Conservation (phyloP, 1,140 invertebrate genomes). For the Drosophila littoralis region DNA sequence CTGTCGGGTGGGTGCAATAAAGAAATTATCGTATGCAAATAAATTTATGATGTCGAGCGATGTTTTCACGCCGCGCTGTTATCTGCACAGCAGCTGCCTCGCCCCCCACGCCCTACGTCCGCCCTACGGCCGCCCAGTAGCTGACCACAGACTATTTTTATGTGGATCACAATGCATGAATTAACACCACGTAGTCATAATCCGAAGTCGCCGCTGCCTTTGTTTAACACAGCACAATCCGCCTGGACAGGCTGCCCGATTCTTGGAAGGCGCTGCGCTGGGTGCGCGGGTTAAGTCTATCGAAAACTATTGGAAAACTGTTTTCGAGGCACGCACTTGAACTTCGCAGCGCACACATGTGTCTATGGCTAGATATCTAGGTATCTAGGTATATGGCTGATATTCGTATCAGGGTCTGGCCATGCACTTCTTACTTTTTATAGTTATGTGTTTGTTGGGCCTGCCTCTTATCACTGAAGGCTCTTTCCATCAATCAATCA, state of each 20-base stretch:
- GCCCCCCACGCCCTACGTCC: too few species aligned
- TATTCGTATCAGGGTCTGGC: conserved; percentile 26
- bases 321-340: conserved; percentile 42
- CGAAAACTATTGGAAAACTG: not conserved
- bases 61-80: conserved; percentile 42
- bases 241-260: not conserved
- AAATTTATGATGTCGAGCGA: conserved; percentile 63
- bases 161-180: conserved; percentile 65
- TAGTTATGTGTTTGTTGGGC: conserved; percentile 31
- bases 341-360: conserved; percentile 21
- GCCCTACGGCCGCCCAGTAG: not conserved
- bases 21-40: conserved; percentile 81
- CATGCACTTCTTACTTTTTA: conserved; percentile 71
- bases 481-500: conserved; percentile 67
- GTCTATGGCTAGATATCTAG: conserved; percentile 1
- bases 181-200: conserved; percentile 49
- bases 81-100: conserved; percentile 50
- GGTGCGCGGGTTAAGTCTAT: not conserved
- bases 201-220: conserved; percentile 10
- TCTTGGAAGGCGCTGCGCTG: not conserved
- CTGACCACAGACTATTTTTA: conserved; percentile 56
- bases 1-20: conserved; percentile 60
- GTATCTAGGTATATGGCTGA: conserved; percentile 27
- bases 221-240: conserved; percentile 8
- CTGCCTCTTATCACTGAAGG: conserved; percentile 54